These are phyloP conservation scores for Tuta absoluta DNA, from an alignment of 2,888 invertebrate genomes.

Conservation along the genomic window DNA sequence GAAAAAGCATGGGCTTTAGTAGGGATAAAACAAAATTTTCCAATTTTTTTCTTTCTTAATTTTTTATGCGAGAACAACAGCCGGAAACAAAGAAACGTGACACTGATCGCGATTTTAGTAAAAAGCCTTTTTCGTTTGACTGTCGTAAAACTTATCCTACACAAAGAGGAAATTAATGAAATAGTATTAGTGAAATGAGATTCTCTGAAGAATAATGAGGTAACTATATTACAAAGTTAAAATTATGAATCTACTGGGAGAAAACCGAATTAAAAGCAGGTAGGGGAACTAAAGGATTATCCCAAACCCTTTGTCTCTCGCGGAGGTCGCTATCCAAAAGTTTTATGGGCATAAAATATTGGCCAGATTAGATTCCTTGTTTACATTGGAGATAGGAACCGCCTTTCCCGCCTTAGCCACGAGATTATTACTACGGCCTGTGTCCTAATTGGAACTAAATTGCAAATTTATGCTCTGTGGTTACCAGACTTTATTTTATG, in stretches of 20 bases:
- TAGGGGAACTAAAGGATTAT: constrained; percentile 51
- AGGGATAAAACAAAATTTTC: neutral
- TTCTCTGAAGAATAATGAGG: constrained; percentile 40
- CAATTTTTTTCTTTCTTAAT: neutral
- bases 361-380: constrained; percentile 40
- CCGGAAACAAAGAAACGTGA: constrained; percentile 26
- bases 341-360: constrained; percentile 55
- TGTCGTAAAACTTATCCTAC: constrained; percentile 20
- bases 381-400: constrained; percentile 27
- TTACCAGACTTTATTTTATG: constrained; percentile 8
- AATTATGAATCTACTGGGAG: constrained; percentile 56
- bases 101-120: constrained; percentile 17
- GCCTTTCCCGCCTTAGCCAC: constrained; percentile 6
- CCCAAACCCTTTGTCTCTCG: constrained; percentile 50
- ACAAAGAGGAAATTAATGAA: constrained; percentile 33
- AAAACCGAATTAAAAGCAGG: constrained; percentile 55
- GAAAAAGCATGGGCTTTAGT: neutral
- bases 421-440: constrained; percentile 9
- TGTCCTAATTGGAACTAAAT: constrained; percentile 18
- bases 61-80: constrained; percentile 3
- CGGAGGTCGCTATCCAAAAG: constrained; percentile 50
- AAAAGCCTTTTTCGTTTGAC: constrained; percentile 16
- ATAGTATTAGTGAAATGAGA: constrained; percentile 38
- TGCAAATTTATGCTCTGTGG: constrained; percentile 12
- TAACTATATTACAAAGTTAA: constrained; percentile 44